Evolutionary conservation across 2,797 vertebrate genomes (phyloP).

Genomic region (Falco naumanni): DNA sequence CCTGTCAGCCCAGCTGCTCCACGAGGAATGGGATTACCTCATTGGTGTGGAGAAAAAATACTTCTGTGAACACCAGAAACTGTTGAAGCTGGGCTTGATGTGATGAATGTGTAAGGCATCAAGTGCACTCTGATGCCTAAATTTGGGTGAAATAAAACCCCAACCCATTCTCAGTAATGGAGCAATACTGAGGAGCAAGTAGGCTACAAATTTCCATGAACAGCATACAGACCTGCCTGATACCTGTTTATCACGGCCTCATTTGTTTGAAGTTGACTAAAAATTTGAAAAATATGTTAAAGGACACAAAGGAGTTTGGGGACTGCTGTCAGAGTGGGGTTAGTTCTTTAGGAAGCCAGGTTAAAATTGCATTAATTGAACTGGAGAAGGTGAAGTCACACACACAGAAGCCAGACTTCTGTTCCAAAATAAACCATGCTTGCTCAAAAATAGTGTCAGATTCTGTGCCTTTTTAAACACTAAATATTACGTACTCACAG

Average conservation of each 20-base stretch:
- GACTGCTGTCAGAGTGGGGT: not conserved
- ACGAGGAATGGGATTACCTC: fast-evolving
- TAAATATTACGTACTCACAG: not conserved
- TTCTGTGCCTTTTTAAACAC: not conserved
- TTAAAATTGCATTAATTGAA: not conserved
- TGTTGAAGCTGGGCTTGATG: not conserved
- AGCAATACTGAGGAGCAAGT: not conserved
- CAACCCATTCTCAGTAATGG: not conserved
- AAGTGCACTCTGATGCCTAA: no score
- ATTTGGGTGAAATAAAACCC: not conserved
- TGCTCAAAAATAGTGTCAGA: not conserved
- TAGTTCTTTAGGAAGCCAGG: not conserved
- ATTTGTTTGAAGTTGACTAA: not conserved
- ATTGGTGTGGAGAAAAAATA: not conserved
- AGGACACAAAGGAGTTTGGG: not conserved
- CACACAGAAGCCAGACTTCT: not conserved
- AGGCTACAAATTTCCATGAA: not conserved
- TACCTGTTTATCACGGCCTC: no score
- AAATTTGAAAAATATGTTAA: no score
- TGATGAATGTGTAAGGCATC: not conserved
- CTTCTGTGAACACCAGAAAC: not conserved
- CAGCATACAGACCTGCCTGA: not conserved
- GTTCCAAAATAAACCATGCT: not conserved
- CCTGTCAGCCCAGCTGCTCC: not conserved
- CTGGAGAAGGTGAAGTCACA: not conserved